A percentile compares a stretch with the other conserved stretches of the same genome.
These are phyloP conservation scores for Tretioscincus oriximinensis DNA, from an alignment of 2,113 vertebrate genomes.

Conservation along the genomic window DNA sequence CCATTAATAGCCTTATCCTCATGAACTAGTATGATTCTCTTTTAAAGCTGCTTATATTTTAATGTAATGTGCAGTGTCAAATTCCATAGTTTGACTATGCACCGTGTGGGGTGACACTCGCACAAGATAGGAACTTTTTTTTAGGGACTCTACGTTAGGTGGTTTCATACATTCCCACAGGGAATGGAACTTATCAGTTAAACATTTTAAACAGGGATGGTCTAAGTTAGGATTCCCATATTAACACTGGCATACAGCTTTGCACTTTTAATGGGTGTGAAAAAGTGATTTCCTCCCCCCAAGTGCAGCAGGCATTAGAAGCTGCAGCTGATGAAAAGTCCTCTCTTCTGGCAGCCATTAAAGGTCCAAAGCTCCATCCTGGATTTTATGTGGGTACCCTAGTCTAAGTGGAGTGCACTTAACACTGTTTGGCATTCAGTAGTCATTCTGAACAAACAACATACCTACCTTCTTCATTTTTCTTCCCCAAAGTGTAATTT, in stretches of 20 bases:
- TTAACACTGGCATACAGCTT: no score
- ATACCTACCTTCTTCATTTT: constrained; percentile 66
- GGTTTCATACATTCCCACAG: neutral
- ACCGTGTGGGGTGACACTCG: neutral
- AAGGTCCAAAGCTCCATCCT: no score
- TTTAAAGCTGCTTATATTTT: neutral
- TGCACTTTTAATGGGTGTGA: no score
- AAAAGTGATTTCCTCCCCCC: no score
- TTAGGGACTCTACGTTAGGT: neutral
- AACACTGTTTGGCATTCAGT: constrained; percentile 76
- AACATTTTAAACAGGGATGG: neutral
- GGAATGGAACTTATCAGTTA: neutral
- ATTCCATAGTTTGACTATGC: neutral
- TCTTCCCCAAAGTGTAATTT: constrained; percentile 66
- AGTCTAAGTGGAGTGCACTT: constrained; percentile 14
- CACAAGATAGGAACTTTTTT: neutral
- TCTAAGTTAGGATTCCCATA: neutral
- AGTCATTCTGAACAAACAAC: constrained; percentile 66
- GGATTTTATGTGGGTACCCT: no score
- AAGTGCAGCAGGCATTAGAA: no score
- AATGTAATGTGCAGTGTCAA: neutral
- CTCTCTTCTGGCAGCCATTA: no score
- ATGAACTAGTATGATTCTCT: neutral
- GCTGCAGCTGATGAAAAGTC: no score
- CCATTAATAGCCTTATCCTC: neutral